These are phyloP conservation scores for Columba livia DNA, from an alignment of 2,113 vertebrate species.

Conservation along the genomic window DNA sequence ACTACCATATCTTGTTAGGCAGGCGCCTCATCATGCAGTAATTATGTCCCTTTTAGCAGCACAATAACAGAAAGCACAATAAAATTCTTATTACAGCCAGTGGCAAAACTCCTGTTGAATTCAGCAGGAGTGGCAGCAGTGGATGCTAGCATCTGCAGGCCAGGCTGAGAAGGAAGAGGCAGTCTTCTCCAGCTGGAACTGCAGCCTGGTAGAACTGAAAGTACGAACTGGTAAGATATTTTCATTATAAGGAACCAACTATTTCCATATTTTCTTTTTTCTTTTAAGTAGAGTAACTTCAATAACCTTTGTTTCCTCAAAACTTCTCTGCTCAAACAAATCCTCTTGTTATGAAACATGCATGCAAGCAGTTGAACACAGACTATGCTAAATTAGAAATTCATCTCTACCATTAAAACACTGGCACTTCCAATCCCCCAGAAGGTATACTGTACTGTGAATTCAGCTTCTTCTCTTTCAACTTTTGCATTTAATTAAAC, in stretches of 20 bases:
- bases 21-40: background rate
- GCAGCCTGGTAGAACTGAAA: background rate
- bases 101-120: background rate
- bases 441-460: conserved; percentile 29
- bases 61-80: background rate
- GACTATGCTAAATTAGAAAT: conserved; percentile 27
- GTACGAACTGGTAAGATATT: background rate
- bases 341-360: background rate
- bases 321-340: conserved; percentile 35
- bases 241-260: conserved; percentile 27
- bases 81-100: background rate
- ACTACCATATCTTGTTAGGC: background rate
- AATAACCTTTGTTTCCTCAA: conserved; percentile 1
- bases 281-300: background rate
- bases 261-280: background rate
- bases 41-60: background rate
- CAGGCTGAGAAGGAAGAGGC: background rate
- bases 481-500: conserved; percentile 68
- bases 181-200: background rate
- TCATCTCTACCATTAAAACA: conserved; percentile 12
- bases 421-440: background rate
- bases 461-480: conserved; percentile 60
- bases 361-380: background rate
- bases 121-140: background rate
- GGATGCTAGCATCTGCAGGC: background rate